Evolutionary conservation across 1,140 invertebrate species (phyloP).

Genomic region (Mercenaria mercenaria): DNA sequence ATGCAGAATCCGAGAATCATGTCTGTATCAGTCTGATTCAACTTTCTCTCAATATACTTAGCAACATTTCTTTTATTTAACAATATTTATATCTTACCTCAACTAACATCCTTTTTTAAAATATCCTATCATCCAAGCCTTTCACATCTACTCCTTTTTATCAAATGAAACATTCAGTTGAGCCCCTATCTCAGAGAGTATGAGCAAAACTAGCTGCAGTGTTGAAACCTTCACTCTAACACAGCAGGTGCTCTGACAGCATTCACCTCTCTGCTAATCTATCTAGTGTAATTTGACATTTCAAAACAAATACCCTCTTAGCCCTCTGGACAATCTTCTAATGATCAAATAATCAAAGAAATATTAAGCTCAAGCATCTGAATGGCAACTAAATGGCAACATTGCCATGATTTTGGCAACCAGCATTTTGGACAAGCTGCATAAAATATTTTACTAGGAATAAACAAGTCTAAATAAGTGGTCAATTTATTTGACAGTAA

Average conservation of each 20-base stretch:
- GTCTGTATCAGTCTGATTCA: too few relatives aligned
- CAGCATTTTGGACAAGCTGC: too few relatives aligned
- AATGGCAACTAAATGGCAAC: too few relatives aligned
- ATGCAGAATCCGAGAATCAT: too few relatives aligned
- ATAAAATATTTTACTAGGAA: too few relatives aligned
- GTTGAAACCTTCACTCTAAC: background rate
- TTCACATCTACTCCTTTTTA: background rate
- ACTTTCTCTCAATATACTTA: too few relatives aligned
- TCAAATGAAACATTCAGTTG: background rate
- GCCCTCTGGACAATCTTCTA: background rate
- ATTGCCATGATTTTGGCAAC: too few relatives aligned
- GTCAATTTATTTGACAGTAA: too few relatives aligned
- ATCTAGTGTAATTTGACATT: conserved; percentile 10
- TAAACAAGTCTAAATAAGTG: too few relatives aligned
- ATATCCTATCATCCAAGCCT: background rate
- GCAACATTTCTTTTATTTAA: too few relatives aligned
- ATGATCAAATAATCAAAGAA: background rate
- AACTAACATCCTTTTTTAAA: background rate
- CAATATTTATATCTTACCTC: background rate
- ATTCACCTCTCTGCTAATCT: background rate
- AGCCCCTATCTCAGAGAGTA: background rate
- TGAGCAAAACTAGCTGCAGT: background rate
- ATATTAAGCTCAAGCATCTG: too few relatives aligned
- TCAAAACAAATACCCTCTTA: conserved; percentile 3
- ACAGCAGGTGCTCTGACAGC: conserved; percentile 17